A percentile compares a stretch with the other conserved stretches of the same genome.
Evolutionary conservation across 2,797 vertebrate genomes (phyloP).

Genomic region (Cottoperca gobio): DNA sequence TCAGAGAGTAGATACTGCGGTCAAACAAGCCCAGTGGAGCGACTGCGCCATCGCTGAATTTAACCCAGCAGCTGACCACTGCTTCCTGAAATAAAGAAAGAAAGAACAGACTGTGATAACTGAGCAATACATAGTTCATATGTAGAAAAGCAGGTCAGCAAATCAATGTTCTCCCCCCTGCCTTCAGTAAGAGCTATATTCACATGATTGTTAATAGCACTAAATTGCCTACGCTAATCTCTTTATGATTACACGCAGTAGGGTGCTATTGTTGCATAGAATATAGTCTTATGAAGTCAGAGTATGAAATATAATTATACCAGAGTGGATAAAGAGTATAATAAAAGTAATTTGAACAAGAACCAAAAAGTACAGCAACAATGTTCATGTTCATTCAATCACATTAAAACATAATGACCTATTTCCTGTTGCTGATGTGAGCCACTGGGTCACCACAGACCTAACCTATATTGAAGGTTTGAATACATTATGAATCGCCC

Average conservation of each 20-base stretch:
- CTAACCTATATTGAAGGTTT: conserved; percentile 75
- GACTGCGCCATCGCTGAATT: conserved; percentile 92
- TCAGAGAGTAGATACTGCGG: conserved; percentile 87
- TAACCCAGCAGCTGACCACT: conserved; percentile 92
- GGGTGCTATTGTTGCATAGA: conserved; percentile 34
- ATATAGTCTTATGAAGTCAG: conserved; percentile 38
- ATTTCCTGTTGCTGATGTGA: conserved; percentile 67
- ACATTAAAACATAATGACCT: conserved; percentile 66
- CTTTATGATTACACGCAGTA: conserved; percentile 60
- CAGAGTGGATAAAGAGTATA: conserved; percentile 51
- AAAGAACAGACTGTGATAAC: neutral
- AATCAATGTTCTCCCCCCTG: conserved; percentile 41
- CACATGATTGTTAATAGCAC: conserved; percentile 46
- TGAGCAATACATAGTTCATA: conserved; percentile 1
- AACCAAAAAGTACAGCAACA: conserved; percentile 25
- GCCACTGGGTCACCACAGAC: conserved; percentile 59
- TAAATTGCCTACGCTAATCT: conserved; percentile 50
- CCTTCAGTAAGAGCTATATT: conserved; percentile 12
- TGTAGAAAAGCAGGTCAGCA: conserved; percentile 39
- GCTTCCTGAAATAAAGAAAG: conserved; percentile 85
- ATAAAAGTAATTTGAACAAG: conserved; percentile 16
- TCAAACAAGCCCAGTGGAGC: conserved; percentile 91
- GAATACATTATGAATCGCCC: conserved; percentile 72
- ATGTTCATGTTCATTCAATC: conserved; percentile 56
- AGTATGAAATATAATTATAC: conserved; percentile 51